Percentiles rank a stretch among this genome's conserved stretches.
Evolutionary conservation across 2,888 invertebrate species (phyloP).

Genomic region (Dyspetes luteomarginatus): DNA sequence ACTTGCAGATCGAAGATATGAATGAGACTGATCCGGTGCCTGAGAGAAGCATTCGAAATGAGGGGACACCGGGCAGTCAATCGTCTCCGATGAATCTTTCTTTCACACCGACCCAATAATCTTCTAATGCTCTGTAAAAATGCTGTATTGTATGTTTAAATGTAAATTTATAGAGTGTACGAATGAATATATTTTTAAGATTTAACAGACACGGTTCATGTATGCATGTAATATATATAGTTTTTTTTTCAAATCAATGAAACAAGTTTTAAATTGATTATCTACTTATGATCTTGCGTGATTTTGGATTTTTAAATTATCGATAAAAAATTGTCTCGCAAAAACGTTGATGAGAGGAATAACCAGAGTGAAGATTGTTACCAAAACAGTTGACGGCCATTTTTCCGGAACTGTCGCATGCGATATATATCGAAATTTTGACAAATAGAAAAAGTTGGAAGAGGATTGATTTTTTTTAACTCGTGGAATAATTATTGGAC

Average conservation of each 20-base stretch:
- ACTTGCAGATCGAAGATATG: slow-evolving; percentile 80
- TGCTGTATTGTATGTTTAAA: not conserved
- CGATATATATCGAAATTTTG: slow-evolving; percentile 28
- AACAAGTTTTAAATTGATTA: not conserved
- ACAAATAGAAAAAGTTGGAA: slow-evolving; percentile 5
- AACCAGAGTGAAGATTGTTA: slow-evolving; percentile 11
- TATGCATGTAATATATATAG: not conserved
- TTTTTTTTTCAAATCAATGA: not conserved
- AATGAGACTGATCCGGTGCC: slow-evolving; percentile 81
- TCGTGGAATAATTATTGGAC: not conserved
- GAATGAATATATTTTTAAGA: slow-evolving; percentile 5
- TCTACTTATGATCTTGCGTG: not conserved
- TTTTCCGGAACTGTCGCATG: not conserved
- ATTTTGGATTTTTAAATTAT: not conserved
- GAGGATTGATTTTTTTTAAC: not conserved
- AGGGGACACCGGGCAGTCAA: slow-evolving; percentile 77
- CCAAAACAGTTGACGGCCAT: slow-evolving; percentile 7
- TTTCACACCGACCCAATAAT: slow-evolving; percentile 78
- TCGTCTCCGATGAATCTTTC: slow-evolving; percentile 81
- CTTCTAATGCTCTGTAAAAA: not conserved
- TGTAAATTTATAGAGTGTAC: not conserved
- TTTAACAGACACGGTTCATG: not conserved
- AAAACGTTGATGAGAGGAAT: not conserved
- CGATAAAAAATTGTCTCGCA: not conserved
- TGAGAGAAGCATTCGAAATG: slow-evolving; percentile 70